Evolutionary conservation across 2,113 vertebrate species (phyloP).

Genomic region (Eudyptes chrysolophus): DNA sequence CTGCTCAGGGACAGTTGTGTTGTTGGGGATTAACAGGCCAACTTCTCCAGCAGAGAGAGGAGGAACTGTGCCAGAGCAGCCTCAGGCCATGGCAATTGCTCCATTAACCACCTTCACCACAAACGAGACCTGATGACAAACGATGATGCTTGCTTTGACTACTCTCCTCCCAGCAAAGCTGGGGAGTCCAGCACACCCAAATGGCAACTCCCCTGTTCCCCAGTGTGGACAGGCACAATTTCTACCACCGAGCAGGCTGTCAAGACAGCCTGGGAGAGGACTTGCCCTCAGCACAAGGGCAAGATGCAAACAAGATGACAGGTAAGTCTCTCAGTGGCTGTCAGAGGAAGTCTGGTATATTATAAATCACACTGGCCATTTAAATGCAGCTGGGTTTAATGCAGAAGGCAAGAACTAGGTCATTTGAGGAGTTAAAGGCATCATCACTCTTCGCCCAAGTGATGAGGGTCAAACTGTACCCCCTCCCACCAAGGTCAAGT

Average conservation of each 20-base stretch:
- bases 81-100: accelerated
- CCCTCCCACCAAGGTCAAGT: not conserved
- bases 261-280: not conserved
- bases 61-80: not conserved
- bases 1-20: not conserved
- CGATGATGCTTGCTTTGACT: accelerated
- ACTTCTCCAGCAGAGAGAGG: not conserved
- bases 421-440: not conserved
- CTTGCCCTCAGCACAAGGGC: not conserved
- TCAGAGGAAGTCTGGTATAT: not conserved
- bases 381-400: not conserved
- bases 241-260: not conserved
- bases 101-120: not conserved
- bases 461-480: not conserved
- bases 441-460: not conserved
- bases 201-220: not conserved
- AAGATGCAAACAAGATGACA: not conserved
- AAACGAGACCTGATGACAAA: accelerated
- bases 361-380: not conserved
- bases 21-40: not conserved
- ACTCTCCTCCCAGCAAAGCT: not conserved
- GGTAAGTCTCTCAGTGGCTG: not conserved
- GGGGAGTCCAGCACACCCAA: not conserved
- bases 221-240: accelerated
- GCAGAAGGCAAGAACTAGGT: not conserved